Base-by-base conservation (phyloP, 2,888 invertebrate genomes). In the Ctena decussata region DNA sequence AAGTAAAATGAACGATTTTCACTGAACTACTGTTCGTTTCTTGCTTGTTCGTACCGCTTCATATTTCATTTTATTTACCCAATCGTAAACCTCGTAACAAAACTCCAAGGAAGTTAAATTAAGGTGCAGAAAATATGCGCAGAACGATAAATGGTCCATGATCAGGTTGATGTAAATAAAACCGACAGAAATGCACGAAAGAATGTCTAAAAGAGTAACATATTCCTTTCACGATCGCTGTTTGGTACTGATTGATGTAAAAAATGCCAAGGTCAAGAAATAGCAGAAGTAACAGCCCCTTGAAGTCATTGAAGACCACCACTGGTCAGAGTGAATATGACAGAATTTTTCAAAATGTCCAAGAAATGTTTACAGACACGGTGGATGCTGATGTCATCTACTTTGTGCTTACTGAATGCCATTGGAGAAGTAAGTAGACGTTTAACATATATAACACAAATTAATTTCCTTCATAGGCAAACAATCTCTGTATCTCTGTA, bases 231-330 rank as follows among this genome's bases (percentile, higher is more conserved):
- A 57, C 27, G 1, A 27, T 57, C 57, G 27, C 27, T 27, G 24
- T 57, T 57, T 57, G 6, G 57, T 8, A 27, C 2, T 57, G 57
- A 57, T 8, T 2, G 5, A 12, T 35, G 70, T 70, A 41, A 41
- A 72, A 8, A 39, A 87, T 87, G 87, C 87, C 87, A 72, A 82
- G 76, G 74, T 85, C 87, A 57, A 80, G 87, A 78, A 83, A 72
- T 24, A 87, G 83, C 71, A 82, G 87, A 46, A 85, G 85, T 65
- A 76, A 57, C 15, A 87, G 87, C 76, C 87, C 87, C 3, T 81
- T 80, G 46, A 87, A 72, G n/a, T 46, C 72, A 27, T 44, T 72
- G 44, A 44, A 65, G 24, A 65, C 65, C 32, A 65, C 72, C 8
- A 46, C 72, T n/a, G 44, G 46, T 18, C 72, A 44, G 35, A 27